Evolutionary conservation across 2,888 invertebrate genomes (phyloP), one percentile per base, ranked within the genome.

Genomic region (Lutraria lutraria): DNA sequence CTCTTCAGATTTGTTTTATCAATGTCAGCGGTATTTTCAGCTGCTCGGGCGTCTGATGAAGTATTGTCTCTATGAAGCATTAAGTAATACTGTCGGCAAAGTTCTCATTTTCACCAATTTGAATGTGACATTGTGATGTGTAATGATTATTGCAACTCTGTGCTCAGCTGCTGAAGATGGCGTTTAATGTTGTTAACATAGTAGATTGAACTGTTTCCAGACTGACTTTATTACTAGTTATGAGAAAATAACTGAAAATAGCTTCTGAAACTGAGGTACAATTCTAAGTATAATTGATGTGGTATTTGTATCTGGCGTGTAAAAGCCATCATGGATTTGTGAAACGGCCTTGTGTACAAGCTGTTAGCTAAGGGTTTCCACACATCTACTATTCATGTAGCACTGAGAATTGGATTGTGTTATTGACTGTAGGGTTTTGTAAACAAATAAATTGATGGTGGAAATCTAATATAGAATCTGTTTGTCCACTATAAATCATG

Each of bases 71-170:
- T 25, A 68, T 68, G 63, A 68, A 68, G 25, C 25, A 68, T 68
- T 25, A 68, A 68, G 63, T 68, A 68, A 68, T 68, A 68, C 13
- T 21, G 63, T 68, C 63, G n/a, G 63, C 25, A 68, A 68, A 25
- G n/a, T 68, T 68, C 63, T 68, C 63, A 68, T 68, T 68, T 68
- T 68, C n/a, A n/a, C 63, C 63, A 25, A 68, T 68, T 68, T 68
- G 25, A 68, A 68, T 68, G 63, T 68, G 63, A 68, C 25, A 68
- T 21, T 68, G 63, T 68, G n/a, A 68, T 68, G 25, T 68, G 25
- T 68, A 68, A 68, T 68, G 63, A 68, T 68, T 68, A 68, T 68
- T 68, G 63, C 25, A n/a, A 76, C 19, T 76, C 13, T 13, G 76
- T 76, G 76, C 31, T 76, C 76, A 76, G 76, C 76, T 76, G 76